Percentiles rank a stretch among this genome's conserved stretches.
phyloP scores from a whole-genome alignment of 2,113 vertebrate species.

The Antidorcas marsupialis region DNA sequence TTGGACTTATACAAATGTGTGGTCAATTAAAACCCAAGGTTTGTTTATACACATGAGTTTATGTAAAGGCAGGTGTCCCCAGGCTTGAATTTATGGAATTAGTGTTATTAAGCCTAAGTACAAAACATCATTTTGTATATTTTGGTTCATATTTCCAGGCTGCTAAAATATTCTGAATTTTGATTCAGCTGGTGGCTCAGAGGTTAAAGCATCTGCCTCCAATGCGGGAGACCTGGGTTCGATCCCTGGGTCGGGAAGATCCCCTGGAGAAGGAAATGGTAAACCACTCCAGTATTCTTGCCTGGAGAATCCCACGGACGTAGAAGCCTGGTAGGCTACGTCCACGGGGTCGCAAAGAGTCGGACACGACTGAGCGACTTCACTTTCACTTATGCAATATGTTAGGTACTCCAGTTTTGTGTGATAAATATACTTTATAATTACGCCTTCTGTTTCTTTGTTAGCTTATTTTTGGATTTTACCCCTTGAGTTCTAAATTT shows the following conservation, averaged over 20 bases:
- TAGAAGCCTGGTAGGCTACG: too few species aligned
- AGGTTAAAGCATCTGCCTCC: too few species aligned
- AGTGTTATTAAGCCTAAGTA: neutral
- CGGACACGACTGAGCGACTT: too few species aligned
- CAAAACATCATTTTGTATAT: neutral
- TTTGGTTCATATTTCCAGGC: neutral
- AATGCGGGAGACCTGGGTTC: too few species aligned
- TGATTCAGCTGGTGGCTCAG: neutral
- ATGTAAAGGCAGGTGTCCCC: neutral
- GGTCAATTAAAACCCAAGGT: neutral
- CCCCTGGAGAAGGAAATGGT: too few species aligned
- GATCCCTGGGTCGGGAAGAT: too few species aligned
- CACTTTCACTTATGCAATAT: neutral
- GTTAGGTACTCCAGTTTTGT: neutral
- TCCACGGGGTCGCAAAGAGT: too few species aligned
- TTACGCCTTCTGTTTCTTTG: neutral
- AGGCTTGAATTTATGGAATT: neutral
- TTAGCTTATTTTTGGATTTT: neutral
- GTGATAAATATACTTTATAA: neutral
- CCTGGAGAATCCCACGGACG: too few species aligned
- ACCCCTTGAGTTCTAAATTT: neutral
- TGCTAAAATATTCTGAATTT: conserved; percentile 33
- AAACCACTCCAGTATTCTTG: too few species aligned
- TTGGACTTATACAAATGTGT: neutral
- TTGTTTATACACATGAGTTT: neutral